Evolutionary conservation across 92 coral and sea anemone genomes (phyloP).

Genomic region (Paramuricea clavata): DNA sequence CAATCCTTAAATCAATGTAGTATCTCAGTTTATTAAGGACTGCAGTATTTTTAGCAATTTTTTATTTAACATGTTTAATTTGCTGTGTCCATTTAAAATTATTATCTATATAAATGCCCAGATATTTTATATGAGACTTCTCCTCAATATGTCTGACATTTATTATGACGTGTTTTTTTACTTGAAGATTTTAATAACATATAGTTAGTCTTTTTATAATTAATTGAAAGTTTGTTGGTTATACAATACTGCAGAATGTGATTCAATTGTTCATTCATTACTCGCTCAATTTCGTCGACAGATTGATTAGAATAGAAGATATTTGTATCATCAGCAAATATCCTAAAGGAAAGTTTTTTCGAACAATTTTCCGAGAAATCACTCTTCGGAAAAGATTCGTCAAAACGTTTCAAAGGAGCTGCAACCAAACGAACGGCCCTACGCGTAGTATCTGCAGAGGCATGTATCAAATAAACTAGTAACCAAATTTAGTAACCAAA

Average conservation of each 20-base stretch:
- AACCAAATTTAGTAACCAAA: no score
- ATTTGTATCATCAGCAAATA: no score
- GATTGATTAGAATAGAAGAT: no score
- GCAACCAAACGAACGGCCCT: no score
- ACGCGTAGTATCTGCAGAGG: no score
- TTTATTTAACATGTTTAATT: constrained; percentile 35
- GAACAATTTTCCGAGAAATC: no score
- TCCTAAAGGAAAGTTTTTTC: no score
- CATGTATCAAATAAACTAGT: no score
- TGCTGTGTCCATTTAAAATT: constrained; percentile 9
- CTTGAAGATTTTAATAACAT: constrained; percentile 19
- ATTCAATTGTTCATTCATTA: constrained; percentile 23
- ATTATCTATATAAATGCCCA: constrained; percentile 24
- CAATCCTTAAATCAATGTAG: constrained; percentile 4
- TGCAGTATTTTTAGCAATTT: constrained; percentile 49
- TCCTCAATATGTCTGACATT: constrained; percentile 3
- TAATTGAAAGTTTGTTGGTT: constrained; percentile 37
- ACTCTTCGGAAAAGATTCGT: no score
- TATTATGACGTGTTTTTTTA: constrained; percentile 1
- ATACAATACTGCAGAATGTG: constrained; percentile 10
- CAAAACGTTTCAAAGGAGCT: no score
- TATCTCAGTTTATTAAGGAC: constrained; percentile 18
- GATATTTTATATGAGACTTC: constrained; percentile 7
- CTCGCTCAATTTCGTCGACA: constrained; percentile 21
- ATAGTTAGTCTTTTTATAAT: constrained; percentile 21